Evolutionary conservation across 2,888 invertebrate species (phyloP), one percentile per base, ranked within the genome.

Genomic region (Antheraea yamamai): DNA sequence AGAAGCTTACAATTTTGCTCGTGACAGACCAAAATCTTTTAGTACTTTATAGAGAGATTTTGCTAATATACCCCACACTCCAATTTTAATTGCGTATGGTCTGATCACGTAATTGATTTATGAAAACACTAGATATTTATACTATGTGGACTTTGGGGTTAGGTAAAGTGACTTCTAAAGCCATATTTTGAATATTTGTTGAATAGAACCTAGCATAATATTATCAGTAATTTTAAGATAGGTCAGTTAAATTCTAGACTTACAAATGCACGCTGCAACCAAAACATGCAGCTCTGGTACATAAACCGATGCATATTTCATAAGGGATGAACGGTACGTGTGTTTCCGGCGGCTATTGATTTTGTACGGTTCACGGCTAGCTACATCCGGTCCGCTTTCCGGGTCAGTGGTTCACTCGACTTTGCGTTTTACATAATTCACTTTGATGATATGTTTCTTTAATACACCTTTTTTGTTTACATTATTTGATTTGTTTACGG

Each of bases 331-430:
- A 80, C 80, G 79, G 72, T 73, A 78, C 80, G 82, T 82, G 81
- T 81, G 81, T 82, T 80, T 80, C 79, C 77, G 73, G 73, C 47
- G 73, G 77, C 82, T 85, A 87, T 87, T 86, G 87, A 87, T 87
- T 86, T 82, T 79, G 80, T 77, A 77, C 81, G 79, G 81, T 78
- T 81, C 78, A 80, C 81, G 79, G 77, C 75, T 66, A 73, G 76
- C 81, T 81, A 80, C 77, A 78, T 81, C 83, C 81, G 80, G 73
- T 35, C 66, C 74, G 79, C 75, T 81, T 82, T 84, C 80, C 87
- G 80, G 84, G 85, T 84, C 84, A 81, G 74, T 73, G 80, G 77
- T 78, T 76, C 55, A 58, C 74, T 73, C 52, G 20, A 51, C 74
- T 66, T 66, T 66, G 64, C 72, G 72, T 75, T 75, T 75, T 75